These are phyloP conservation scores for Drosophila cardini DNA, from an alignment of 1,140 invertebrate species.

Conservation along the genomic window DNA sequence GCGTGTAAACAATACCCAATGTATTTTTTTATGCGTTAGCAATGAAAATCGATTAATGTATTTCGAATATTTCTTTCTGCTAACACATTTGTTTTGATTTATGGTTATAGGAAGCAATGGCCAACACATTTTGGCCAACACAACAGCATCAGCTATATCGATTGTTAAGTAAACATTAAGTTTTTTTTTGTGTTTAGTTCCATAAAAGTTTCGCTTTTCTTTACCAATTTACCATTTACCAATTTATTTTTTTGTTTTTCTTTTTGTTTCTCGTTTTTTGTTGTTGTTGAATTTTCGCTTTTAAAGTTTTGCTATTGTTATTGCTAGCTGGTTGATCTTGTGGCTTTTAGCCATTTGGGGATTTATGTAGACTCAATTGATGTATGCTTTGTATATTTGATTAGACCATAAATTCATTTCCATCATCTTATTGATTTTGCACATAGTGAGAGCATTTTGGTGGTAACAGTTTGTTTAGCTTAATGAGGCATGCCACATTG, in stretches of 20 bases:
- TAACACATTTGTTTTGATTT: constrained; percentile 67
- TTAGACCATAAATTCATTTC: constrained; percentile 37
- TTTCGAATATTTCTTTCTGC: constrained; percentile 26
- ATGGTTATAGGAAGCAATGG: constrained; percentile 45
- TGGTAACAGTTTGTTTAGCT: constrained; percentile 28
- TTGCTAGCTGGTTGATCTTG: constrained; percentile 33
- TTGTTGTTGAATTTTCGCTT: constrained; percentile 57
- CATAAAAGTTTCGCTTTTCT: constrained; percentile 54
- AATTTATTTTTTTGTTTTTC: too few relatives aligned
- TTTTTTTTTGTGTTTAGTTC: constrained; percentile 47
- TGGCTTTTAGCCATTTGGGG: constrained; percentile 10
- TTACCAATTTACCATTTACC: too few relatives aligned
- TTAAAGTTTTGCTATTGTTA: constrained; percentile 21
- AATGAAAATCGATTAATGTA: constrained; percentile 73
- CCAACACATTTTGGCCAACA: constrained; percentile 28
- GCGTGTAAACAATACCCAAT: constrained; percentile 50
- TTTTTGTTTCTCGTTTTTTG: constrained; percentile 10
- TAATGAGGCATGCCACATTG: constrained; percentile 64
- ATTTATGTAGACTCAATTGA: constrained; percentile 33
- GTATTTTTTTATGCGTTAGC: constrained; percentile 63
- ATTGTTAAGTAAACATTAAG: constrained; percentile 63
- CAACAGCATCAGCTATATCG: constrained; percentile 37
- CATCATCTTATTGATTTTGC: constrained; percentile 38
- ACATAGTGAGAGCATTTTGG: not conserved
- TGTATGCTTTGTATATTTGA: constrained; percentile 46